Evolutionary conservation across 2,797 vertebrate species (phyloP), one percentile per base, ranked within the genome.

Genomic region (Netta rufina): DNA sequence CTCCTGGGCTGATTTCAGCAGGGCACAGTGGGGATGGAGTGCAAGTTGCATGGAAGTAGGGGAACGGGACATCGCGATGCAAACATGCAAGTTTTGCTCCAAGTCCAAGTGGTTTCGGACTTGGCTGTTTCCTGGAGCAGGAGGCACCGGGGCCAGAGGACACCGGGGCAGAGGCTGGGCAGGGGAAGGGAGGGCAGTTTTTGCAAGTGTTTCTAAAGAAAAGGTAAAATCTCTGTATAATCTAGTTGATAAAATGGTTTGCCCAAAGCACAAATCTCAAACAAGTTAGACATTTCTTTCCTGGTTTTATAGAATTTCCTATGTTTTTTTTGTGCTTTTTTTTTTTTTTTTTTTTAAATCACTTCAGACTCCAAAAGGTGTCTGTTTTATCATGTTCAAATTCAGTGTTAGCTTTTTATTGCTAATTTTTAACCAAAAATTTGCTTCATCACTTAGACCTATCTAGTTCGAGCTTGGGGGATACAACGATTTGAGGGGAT

Each of bases 351-450:
- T 58, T 73, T 12, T 47, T 11, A 12, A n/a, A n/a, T n/a, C 0
- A 0, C 12, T 70, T 56, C n/a, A 60, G 32, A 27, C 47, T 18
- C 54, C 11, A 41, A 13, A 15, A 41, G 38, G 1, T 14, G 1
- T 33, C 54, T 18, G 1, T 22, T 83, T 80, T 13, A 32, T 58
- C 18, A 9, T 47, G 24, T 84, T 89, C 32, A 71, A 43, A 64
- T 9, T 70, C 25, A 1, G 10, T 18, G 2, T 86, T 81, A 45
- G 17, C 10, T 87, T 82, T 67, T 75, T 41, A 13, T 39, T 85
- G 27, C 12, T 47, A 1, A 39, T 74, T 93, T 93, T 65, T 28
- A 53, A 36, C 32, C 65, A 28, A 24, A 64, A 3, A 45, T 79
- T 87, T 87, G 30, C 54, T 73, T 76, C 21, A 15, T 93, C 45